These are phyloP conservation scores for Chelmon rostratus DNA, from an alignment of 2,797 vertebrate genomes.

Conservation along the genomic window DNA sequence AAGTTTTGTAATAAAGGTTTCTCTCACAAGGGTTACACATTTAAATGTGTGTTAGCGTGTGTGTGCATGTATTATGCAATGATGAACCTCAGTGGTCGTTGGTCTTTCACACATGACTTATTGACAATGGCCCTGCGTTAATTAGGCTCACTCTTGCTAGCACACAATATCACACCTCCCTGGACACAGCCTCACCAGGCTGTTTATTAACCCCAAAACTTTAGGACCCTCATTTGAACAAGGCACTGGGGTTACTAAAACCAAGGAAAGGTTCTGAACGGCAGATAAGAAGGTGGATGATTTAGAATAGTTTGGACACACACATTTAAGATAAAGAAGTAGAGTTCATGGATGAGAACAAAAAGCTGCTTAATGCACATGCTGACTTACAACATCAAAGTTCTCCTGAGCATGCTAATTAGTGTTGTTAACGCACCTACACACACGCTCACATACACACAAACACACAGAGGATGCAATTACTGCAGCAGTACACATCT, in stretches of 20 bases:
- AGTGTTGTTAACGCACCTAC: slow-evolving; percentile 55
- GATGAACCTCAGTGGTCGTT: slow-evolving; percentile 51
- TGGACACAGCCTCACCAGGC: slow-evolving; percentile 42
- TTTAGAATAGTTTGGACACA: slow-evolving; percentile 41
- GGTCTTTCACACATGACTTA: slow-evolving; percentile 76
- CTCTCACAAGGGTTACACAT: background rate
- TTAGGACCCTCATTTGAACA: slow-evolving; percentile 68
- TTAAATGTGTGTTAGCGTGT: slow-evolving; percentile 36
- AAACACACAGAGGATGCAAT: slow-evolving; percentile 68
- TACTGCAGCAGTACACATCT: slow-evolving; percentile 53
- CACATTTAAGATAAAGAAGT: slow-evolving; percentile 25
- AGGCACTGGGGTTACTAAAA: slow-evolving; percentile 39
- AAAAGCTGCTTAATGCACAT: slow-evolving; percentile 43
- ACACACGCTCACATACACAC: slow-evolving; percentile 37
- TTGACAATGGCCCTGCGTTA: slow-evolving; percentile 74
- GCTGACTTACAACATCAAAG: no score
- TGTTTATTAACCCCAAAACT: slow-evolving; percentile 78
- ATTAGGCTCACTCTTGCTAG: slow-evolving; percentile 74
- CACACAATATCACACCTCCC: slow-evolving; percentile 68
- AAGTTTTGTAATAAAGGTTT: slow-evolving; percentile 1
- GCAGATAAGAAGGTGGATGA: slow-evolving; percentile 49
- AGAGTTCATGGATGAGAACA: slow-evolving; percentile 24
- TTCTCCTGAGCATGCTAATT: slow-evolving; percentile 71
- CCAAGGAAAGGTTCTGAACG: slow-evolving; percentile 8
- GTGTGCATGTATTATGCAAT: slow-evolving; percentile 52